These are phyloP conservation scores for Pyrocoelia pectoralis DNA, from an alignment of 2,888 invertebrate genomes.

Conservation along the genomic window DNA sequence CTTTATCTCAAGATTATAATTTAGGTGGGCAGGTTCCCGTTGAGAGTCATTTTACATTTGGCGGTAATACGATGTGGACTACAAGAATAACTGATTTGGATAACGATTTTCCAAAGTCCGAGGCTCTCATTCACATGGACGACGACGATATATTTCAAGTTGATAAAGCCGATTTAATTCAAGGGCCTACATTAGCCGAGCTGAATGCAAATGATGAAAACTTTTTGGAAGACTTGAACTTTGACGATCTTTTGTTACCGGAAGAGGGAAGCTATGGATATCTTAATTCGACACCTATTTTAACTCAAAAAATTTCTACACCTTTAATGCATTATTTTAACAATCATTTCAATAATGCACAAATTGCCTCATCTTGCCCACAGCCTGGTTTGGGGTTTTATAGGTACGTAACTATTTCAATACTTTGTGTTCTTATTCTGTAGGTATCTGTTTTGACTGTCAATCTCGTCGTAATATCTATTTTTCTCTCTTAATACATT, in stretches of 20 bases:
- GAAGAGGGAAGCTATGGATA: conserved; percentile 69
- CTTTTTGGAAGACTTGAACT: conserved; percentile 82
- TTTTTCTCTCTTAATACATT: no score
- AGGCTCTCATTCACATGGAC: conserved; percentile 77
- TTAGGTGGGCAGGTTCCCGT: conserved; percentile 52
- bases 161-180: conserved; percentile 85
- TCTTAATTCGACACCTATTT: conserved; percentile 45
- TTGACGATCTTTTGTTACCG: conserved; percentile 82
- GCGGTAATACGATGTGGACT: conserved; percentile 56
- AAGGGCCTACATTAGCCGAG: conserved; percentile 84
- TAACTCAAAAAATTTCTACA: conserved; percentile 37
- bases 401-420: conserved; percentile 15
- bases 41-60: conserved; percentile 46
- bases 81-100: conserved; percentile 48
- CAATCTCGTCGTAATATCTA: no score
- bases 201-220: conserved; percentile 86
- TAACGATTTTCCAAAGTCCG: conserved; percentile 59
- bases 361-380: conserved; percentile 51
- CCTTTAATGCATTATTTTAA: conserved; percentile 43
- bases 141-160: conserved; percentile 91
- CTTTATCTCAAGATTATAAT: conserved; percentile 62
- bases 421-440: background rate
- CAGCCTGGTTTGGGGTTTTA: conserved; percentile 49
- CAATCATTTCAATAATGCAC: conserved; percentile 46
- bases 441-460: background rate